Conservation (phyloP, 2,888 invertebrate species). For the Cremastinae sp. region DNA sequence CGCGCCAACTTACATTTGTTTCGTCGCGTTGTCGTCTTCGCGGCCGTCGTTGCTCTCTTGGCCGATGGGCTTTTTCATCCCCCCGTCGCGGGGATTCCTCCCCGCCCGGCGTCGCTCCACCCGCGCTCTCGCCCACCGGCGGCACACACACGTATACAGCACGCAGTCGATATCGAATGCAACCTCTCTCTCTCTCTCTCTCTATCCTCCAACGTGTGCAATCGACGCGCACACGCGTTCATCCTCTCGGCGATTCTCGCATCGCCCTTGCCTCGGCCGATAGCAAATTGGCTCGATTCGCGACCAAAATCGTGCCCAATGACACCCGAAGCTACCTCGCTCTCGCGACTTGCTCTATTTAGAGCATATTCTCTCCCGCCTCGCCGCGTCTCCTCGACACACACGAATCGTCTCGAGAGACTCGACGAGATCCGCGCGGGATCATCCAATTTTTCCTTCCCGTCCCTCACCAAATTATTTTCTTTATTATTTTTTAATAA, state of each 20-base stretch:
- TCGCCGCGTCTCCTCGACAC: no score
- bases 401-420: neutral
- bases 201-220: neutral
- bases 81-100: constrained; percentile 3
- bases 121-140: constrained; percentile 9
- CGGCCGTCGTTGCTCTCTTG: constrained; percentile 5
- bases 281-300: constrained; percentile 23
- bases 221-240: neutral
- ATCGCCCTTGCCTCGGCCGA: constrained; percentile 20
- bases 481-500: no score
- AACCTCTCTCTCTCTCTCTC: constrained; percentile 1
- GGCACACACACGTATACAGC: neutral
- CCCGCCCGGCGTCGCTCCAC: neutral
- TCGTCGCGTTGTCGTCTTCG: constrained; percentile 44
- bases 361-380: constrained; percentile 18
- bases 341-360: constrained; percentile 23
- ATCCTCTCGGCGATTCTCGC: constrained; percentile 7
- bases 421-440: no score
- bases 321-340: constrained; percentile 47
- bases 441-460: no score
- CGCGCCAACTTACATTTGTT: constrained; percentile 58
- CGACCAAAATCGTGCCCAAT: constrained; percentile 22
- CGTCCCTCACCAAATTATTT: no score
- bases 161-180: neutral
- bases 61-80: constrained; percentile 49